Evolutionary conservation across 1,140 invertebrate species (phyloP), one percentile per base, ranked within the genome.

Genomic region (Plutomurus gul): DNA sequence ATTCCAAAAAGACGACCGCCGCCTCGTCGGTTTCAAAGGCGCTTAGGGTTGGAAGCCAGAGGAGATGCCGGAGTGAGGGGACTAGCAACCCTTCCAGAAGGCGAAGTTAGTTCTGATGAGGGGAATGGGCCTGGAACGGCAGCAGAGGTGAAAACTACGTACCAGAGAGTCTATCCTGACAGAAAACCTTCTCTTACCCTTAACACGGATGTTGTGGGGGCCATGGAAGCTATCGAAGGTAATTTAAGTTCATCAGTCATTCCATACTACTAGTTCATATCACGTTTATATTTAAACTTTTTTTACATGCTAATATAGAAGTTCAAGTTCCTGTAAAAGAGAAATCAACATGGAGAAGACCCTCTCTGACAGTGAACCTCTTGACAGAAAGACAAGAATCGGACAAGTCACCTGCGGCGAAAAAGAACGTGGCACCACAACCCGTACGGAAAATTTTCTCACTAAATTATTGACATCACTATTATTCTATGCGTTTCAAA

Each of bases 211-310:
- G 92, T 95, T 39, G 92, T 95, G 82, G 89, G 91, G 71, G 92
- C 93, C 27, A 92, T 96, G 88, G 94, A 96, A 88, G 91, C 93
- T 36, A 93, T 96, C 76, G 94, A 95, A 89, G 92, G 93, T 93
- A 76, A 18, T 27, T 47, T 39, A 8, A 56, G 8, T 10, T 20
- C 40, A 10, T 43, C n/a, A 10, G 40, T 43, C 8, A 43, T n/a
- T 43, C n/a, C 40, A n/a, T 43, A 43, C 8, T n/a, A 43, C 8
- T 10, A 43, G 40, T n/a, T 43, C n/a, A 43, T n/a, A 43, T 10
- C 40, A 43, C n/a, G 40, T 33, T 75, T 46, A 47, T 22, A 22
- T n/a, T n/a, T 77, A 73, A 10, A 11, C 3, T 37, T 51, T 36
- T 46, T 39, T 78, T 79, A 36, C 0, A 40, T 79, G 76, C 70